Base-by-base conservation (phyloP, 2,797 vertebrate species). In the Notoglanidium macrostoma region DNA sequence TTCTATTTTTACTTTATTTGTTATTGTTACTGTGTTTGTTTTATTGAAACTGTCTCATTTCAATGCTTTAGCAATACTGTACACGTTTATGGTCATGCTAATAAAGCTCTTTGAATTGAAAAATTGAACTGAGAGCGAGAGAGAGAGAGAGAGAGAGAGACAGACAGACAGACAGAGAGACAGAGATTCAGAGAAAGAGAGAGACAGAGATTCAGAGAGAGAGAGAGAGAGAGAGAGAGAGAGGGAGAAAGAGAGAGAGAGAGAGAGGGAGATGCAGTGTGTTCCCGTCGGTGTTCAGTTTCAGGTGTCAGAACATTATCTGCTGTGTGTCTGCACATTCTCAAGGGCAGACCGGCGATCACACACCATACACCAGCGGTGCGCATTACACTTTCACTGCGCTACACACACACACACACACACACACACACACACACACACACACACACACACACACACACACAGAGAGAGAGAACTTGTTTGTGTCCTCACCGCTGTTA, bases 241-340 rank as follows among this genome's bases (percentile, higher is more conserved):
- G 65, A 61, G 67, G 55, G 79, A 23, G 65, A 74, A 54, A 89
- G 88, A 91, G 86, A 90, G 91, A 88, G 89, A 90, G 89, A 86
- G 89, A 49, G 87, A 86, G 85, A 89, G 92, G 92, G 91, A 92
- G 92, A 86, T 93, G 92, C 93, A 94, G 94, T 94, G 94, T 94
- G 94, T 95, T 94, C 93, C 93, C 93, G 94, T 91, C 59, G 93
- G 94, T 95, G 93, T 96, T 93, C 93, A 94, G 95, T 96, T 95
- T 96, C 96, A 95, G 93, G 94, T 96, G 95, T 96, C 94, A 95
- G 95, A 96, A 96, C 95, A 96, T 95, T 96, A 96, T 96, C 95
- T 96, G 95, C 93, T 90, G 91, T 92, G 89, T 95, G 96, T 96
- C 95, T 95, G 96, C 95, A 96, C 96, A 96, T 96, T 96, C 93